phyloP scores from a whole-genome alignment of 2,888 invertebrate species.

The Drosophila meridionalis region DNA sequence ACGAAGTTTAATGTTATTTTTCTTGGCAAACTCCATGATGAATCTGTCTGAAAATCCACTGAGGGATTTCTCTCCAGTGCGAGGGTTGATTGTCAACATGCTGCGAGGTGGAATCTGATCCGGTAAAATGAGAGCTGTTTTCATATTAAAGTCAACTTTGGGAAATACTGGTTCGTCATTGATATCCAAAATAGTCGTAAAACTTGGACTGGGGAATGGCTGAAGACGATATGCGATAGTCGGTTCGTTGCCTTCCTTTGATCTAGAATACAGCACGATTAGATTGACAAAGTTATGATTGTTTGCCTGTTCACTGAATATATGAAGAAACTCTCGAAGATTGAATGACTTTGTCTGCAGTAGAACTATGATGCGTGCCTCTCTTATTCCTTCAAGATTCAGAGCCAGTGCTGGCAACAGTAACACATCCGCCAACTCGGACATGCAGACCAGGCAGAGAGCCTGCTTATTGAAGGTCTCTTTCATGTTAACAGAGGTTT shows the following conservation, averaged over 20 bases:
- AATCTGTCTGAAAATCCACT: neutral
- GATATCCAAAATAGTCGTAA: neutral
- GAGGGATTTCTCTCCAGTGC: neutral
- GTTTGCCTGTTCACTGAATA: neutral
- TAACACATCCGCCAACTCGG: neutral
- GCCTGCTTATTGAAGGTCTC: neutral
- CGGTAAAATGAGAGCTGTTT: slow-evolving; percentile 6
- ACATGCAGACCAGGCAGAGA: neutral
- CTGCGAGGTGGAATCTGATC: slow-evolving; percentile 7
- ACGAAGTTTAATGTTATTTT: neutral
- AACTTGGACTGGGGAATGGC: slow-evolving; percentile 28
- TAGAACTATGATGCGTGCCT: neutral
- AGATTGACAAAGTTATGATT: slow-evolving; percentile 10
- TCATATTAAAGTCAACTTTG: slow-evolving; percentile 5
- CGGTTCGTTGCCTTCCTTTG: neutral
- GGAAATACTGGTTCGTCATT: neutral
- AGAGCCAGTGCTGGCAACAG: neutral
- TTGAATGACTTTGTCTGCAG: neutral
- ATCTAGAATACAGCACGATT: slow-evolving; percentile 17
- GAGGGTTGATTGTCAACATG: neutral
- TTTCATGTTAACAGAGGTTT: neutral
- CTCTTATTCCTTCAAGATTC: neutral
- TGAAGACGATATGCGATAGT: slow-evolving; percentile 16
- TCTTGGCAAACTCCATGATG: neutral
- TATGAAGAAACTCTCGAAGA: neutral